Percentiles rank a stretch among this genome's conserved stretches.
phyloP scores from a whole-genome alignment of 2,797 vertebrate species.

The Pitangus sulphuratus region DNA sequence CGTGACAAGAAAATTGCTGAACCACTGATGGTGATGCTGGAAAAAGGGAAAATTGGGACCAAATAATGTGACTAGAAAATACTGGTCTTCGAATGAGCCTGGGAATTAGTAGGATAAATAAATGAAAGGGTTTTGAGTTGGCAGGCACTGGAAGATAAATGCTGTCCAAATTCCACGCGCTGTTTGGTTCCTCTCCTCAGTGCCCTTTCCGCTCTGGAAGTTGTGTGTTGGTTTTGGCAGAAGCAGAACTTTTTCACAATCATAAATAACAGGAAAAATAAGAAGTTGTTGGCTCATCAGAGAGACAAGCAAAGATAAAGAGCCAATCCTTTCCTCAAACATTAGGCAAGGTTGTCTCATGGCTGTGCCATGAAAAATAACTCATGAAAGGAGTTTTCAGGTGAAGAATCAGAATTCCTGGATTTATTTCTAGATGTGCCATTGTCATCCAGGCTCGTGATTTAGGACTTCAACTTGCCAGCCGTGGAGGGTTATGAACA shows the following conservation, averaged over 20 bases:
- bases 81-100: background rate
- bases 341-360: rapidly evolving
- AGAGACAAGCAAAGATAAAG: background rate
- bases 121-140: background rate
- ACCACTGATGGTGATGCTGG: background rate
- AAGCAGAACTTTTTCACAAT: background rate
- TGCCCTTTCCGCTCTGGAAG: background rate
- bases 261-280: background rate
- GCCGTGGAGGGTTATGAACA: rapidly evolving
- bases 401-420: background rate
- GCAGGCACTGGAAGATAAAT: background rate
- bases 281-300: background rate
- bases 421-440: background rate
- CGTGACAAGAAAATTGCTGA: background rate
- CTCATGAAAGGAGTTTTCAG: background rate
- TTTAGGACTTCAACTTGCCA: background rate
- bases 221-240: background rate
- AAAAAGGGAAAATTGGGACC: background rate
- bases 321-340: background rate
- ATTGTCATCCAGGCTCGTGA: background rate
- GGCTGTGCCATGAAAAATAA: background rate
- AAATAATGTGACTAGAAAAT: background rate
- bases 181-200: background rate
- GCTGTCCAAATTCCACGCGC: background rate
- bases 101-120: constrained; percentile 16